Evolutionary conservation across 2,888 invertebrate species (phyloP).

Genomic region (Cephalotes varians): DNA sequence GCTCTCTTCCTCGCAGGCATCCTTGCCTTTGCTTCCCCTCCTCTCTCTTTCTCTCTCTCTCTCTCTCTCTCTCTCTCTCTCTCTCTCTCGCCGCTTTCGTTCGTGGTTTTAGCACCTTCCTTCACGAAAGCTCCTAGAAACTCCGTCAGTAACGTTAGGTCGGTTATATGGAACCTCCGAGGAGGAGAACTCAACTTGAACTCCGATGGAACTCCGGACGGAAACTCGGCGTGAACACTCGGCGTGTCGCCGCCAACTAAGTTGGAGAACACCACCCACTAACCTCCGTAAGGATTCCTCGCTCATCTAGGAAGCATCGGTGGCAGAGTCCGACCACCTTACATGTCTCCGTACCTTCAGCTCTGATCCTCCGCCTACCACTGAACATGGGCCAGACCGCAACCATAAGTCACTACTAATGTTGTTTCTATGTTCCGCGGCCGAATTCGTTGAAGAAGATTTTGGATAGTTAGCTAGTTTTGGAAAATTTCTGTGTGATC

Average conservation of each 20-base stretch:
- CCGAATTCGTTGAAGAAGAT: constrained; percentile 68
- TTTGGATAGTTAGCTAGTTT: constrained; percentile 52
- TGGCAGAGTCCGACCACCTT: constrained; percentile 73
- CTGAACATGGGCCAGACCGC: constrained; percentile 77
- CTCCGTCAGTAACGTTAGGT: constrained; percentile 65
- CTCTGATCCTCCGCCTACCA: constrained; percentile 66
- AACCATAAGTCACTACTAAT: constrained; percentile 85
- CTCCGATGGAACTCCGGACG: constrained; percentile 74
- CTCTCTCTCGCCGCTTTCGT: constrained; percentile 46
- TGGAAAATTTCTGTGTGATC: constrained; percentile 19
- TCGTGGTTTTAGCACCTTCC: constrained; percentile 75
- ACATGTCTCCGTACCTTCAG: constrained; percentile 68
- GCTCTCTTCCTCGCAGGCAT: constrained; percentile 45
- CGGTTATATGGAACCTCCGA: constrained; percentile 58
- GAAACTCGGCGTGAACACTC: constrained; percentile 80
- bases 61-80: constrained; percentile 26
- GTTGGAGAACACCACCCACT: constrained; percentile 73
- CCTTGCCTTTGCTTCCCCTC: constrained; percentile 10
- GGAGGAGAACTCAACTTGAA: constrained; percentile 77
- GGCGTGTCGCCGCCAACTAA: constrained; percentile 83
- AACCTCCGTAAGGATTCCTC: constrained; percentile 70
- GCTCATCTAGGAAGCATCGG: constrained; percentile 69
- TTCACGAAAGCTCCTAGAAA: constrained; percentile 68
- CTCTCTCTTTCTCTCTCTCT: constrained; percentile 13
- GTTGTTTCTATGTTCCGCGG: constrained; percentile 84